phyloP scores from a whole-genome alignment of 2,113 vertebrate species.

The Calyptomena viridis region DNA sequence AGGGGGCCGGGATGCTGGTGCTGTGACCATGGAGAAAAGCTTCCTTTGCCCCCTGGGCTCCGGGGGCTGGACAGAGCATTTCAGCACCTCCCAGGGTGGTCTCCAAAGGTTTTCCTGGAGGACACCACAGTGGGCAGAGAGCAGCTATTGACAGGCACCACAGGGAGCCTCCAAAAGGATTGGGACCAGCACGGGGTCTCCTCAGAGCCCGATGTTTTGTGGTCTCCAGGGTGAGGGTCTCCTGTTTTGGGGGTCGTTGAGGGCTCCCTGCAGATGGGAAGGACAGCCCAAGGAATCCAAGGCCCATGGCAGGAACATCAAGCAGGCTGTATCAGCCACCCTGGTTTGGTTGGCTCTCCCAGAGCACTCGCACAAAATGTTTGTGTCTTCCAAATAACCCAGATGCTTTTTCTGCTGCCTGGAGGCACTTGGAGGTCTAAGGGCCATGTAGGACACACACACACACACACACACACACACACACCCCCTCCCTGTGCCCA shows the following conservation, averaged over 20 bases:
- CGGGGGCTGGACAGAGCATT: neutral
- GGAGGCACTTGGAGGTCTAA: neutral
- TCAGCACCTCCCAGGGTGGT: no score
- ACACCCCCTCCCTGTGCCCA: neutral
- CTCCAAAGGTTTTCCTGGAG: neutral
- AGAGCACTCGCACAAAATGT: neutral
- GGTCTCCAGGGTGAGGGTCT: neutral
- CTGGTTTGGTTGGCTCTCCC: rapidly evolving
- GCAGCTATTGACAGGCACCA: neutral
- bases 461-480: neutral
- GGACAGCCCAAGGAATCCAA: neutral
- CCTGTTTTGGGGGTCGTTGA: neutral
- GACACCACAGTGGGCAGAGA: neutral
- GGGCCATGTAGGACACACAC: no score
- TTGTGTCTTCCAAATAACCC: neutral
- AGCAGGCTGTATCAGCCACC: neutral
- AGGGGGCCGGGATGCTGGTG: neutral
- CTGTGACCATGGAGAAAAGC: neutral
- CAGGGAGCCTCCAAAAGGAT: neutral
- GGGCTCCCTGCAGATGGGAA: neutral
- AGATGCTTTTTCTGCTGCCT: neutral
- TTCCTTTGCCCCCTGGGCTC: neutral
- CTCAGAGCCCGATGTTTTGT: neutral
- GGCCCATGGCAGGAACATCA: neutral
- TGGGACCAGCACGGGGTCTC: neutral